Evolutionary conservation across 2,888 invertebrate species (phyloP).

Genomic region (Drosophila testacea): DNA sequence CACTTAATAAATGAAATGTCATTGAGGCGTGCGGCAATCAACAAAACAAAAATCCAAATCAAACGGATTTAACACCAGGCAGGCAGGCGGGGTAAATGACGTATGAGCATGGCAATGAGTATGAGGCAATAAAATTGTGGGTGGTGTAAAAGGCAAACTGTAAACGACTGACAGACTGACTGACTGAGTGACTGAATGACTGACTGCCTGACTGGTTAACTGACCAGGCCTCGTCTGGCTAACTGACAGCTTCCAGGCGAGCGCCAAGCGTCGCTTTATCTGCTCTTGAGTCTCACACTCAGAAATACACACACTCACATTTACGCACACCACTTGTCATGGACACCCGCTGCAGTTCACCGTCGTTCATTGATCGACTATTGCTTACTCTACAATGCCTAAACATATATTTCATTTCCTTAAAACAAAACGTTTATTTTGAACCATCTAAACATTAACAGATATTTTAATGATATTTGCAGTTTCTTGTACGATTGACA

Average conservation of each 20-base stretch:
- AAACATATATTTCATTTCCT: no score
- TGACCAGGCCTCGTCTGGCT: slow-evolving; percentile 26
- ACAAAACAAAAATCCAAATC: slow-evolving; percentile 71
- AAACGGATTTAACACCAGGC: slow-evolving; percentile 70
- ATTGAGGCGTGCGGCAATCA: slow-evolving; percentile 80
- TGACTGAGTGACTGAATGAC: slow-evolving; percentile 28
- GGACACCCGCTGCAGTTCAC: slow-evolving; percentile 46
- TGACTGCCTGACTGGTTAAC: slow-evolving; percentile 36
- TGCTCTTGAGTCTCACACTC: slow-evolving; percentile 33
- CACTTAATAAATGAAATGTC: slow-evolving; percentile 82
- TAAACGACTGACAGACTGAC: slow-evolving; percentile 26
- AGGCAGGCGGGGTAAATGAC: slow-evolving; percentile 50
- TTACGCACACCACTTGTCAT: slow-evolving; percentile 65
- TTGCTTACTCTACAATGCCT: slow-evolving; percentile 17
- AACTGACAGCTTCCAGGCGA: slow-evolving; percentile 46
- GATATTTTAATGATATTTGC: no score
- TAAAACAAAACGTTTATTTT: no score
- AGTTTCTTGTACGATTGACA: no score
- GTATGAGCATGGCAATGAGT: slow-evolving; percentile 30
- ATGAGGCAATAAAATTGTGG: slow-evolving; percentile 21
- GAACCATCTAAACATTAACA: no score
- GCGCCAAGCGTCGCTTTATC: slow-evolving; percentile 64
- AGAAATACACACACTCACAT: slow-evolving; percentile 12
- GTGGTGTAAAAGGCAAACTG: slow-evolving; percentile 13
- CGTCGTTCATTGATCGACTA: slow-evolving; percentile 1